Conservation (phyloP, 2,797 vertebrate species). For the Pipistrellus pygmaeus region DNA sequence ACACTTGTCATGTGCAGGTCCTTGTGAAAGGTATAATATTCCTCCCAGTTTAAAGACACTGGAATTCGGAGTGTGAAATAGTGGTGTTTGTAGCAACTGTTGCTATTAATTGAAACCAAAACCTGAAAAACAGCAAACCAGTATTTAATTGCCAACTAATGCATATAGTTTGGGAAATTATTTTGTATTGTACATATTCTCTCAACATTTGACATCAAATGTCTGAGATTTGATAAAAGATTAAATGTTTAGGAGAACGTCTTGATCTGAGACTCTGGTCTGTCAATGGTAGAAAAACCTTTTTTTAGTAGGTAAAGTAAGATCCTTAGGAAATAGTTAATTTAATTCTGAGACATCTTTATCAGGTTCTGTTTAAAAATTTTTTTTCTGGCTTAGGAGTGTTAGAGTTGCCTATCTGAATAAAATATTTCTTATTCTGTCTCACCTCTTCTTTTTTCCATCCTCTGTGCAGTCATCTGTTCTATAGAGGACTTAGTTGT, state of each 20-base stretch:
- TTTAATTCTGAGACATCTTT: slow-evolving; percentile 38
- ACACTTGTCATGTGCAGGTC: neutral
- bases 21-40: slow-evolving; percentile 30
- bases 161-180: slow-evolving; percentile 41
- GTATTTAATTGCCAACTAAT: slow-evolving; percentile 34
- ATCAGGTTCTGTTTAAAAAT: slow-evolving; percentile 17
- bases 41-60: slow-evolving; percentile 36
- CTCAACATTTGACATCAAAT: slow-evolving; percentile 54
- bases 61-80: slow-evolving; percentile 1
- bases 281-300: slow-evolving; percentile 41
- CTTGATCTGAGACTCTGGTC: neutral
- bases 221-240: slow-evolving; percentile 48
- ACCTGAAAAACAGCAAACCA: slow-evolving; percentile 53
- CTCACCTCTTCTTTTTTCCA: neutral
- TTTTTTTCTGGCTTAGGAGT: slow-evolving; percentile 41
- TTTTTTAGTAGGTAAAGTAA: slow-evolving; percentile 27
- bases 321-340: slow-evolving; percentile 58
- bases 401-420: slow-evolving; percentile 37
- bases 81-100: slow-evolving; percentile 3
- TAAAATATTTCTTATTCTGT: slow-evolving; percentile 60
- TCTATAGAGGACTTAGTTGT: slow-evolving; percentile 40
- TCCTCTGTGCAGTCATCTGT: slow-evolving; percentile 35
- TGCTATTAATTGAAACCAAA: slow-evolving; percentile 58
- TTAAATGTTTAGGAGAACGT: slow-evolving; percentile 40
- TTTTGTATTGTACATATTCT: slow-evolving; percentile 54